Percentiles rank a stretch among this genome's conserved stretches.
Conservation (phyloP, 2,888 invertebrate genomes). For the Eledona agricola region DNA sequence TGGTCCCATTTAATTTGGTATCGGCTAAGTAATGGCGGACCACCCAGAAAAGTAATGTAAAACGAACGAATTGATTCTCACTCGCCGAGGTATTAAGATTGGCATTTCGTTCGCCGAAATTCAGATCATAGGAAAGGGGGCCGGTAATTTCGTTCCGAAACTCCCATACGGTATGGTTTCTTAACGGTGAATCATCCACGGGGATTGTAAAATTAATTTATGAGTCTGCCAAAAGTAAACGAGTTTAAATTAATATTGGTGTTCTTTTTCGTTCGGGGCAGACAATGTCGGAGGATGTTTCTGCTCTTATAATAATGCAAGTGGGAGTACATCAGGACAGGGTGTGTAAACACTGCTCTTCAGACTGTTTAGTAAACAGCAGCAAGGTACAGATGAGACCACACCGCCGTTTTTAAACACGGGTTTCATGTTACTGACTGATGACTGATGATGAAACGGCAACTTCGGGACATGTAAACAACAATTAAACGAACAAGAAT, state of each 20-base stretch:
- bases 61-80: slow-evolving; percentile 30
- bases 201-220: slow-evolving; percentile 42
- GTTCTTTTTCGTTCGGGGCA: slow-evolving; percentile 39
- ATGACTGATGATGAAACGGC: slow-evolving; percentile 31
- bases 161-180: slow-evolving; percentile 21
- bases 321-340: slow-evolving; percentile 43
- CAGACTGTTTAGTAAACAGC: slow-evolving; percentile 45
- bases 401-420: slow-evolving; percentile 39
- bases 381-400: slow-evolving; percentile 42
- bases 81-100: slow-evolving; percentile 30
- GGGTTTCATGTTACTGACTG: slow-evolving; percentile 33
- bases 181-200: slow-evolving; percentile 37
- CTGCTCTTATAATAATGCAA: slow-evolving; percentile 33
- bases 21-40: slow-evolving; percentile 43
- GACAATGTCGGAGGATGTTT: slow-evolving; percentile 17
- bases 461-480: slow-evolving; percentile 28
- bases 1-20: slow-evolving; percentile 41
- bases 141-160: slow-evolving; percentile 11
- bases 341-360: slow-evolving; percentile 47
- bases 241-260: slow-evolving; percentile 46
- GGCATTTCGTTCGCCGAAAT: slow-evolving; percentile 21
- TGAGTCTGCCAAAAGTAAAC: slow-evolving; percentile 47
- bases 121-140: slow-evolving; percentile 1
- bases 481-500: slow-evolving; percentile 26
- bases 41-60: slow-evolving; percentile 40